phyloP scores from a whole-genome alignment of 1,140 invertebrate genomes.

The Lordiphosa mommai region DNA sequence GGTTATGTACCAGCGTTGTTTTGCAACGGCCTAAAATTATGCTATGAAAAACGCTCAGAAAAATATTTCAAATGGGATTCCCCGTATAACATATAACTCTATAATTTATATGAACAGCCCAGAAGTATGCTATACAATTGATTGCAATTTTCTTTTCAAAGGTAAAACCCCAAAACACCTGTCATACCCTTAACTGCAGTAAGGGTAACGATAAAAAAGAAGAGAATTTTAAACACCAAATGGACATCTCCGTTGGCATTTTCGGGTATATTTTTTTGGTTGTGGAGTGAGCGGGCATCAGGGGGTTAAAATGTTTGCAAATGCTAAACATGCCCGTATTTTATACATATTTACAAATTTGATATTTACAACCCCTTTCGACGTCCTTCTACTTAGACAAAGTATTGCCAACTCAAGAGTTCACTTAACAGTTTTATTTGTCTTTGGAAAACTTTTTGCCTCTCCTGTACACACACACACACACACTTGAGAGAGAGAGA shows the following conservation, averaged over 20 bases:
- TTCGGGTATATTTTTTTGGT: not conserved
- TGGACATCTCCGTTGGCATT: constrained; percentile 8
- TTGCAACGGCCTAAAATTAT: no score
- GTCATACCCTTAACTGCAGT: no score
- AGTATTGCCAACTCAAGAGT: constrained; percentile 57
- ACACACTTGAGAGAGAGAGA: not conserved
- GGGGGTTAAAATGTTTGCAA: constrained; percentile 58
- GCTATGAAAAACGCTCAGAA: no score
- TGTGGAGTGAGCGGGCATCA: not conserved
- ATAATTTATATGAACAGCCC: no score
- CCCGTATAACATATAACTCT: no score
- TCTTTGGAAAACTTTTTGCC: constrained; percentile 67
- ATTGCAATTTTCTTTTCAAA: no score
- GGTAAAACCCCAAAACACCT: no score
- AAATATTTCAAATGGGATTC: no score
- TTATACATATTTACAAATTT: constrained; percentile 72
- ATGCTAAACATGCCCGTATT: constrained; percentile 73
- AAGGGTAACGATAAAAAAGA: not conserved
- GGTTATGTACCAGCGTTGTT: no score
- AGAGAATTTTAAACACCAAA: not conserved
- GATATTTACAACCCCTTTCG: constrained; percentile 67
- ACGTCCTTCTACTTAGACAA: constrained; percentile 31
- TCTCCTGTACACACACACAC: constrained; percentile 13
- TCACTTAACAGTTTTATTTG: constrained; percentile 75
- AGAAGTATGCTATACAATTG: no score